Base-by-base conservation (phyloP, 64 coral and sea anemone genomes). In the Pocillopora verrucosa region DNA sequence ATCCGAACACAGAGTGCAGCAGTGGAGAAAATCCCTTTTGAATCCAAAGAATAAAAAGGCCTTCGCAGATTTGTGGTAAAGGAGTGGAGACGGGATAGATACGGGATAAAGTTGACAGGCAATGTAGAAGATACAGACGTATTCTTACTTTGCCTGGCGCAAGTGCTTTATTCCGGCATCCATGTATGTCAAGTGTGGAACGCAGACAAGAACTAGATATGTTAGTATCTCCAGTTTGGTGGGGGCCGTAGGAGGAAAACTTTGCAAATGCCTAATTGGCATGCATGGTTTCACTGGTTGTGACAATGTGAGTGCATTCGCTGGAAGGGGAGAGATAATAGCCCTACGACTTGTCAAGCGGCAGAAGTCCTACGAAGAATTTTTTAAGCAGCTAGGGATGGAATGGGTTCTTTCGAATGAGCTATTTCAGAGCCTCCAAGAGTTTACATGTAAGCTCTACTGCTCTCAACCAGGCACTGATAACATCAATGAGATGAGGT, bases 371-470 rank as follows among this genome's bases (percentile, higher is more conserved):
- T 61, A 72, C 77, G 45, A 87, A 67, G 75, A 87, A 59, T 36
- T 87, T 20, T 87, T 92, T 73, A n/a, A 80, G n/a, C 64, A 37
- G 61, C 58, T 92, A 22, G 84, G 91, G 60, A 14, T 72, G 76
- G 76, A 88, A 72, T 88, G 82, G 91, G 64, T 75, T 63, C 76
- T 82, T 20, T 73, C 77, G 13, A 77, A 88, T 75, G 65, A 93
- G 22, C 76, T 88, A 56, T 88, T 93, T 88, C 51, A 80, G 77
- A 81, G 37, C 34, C 86, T 93, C 20, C 64, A 88, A 67, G 84
- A 82, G 14, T 88, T 93, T 30, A 93, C 91, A 26, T 93, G 67
- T 72, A 56, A 56, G 19, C 36, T 93, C 63, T 88, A 88, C 58
- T 16, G 45, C 34, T 65, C 65, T 38, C 38, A 70, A 1, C 56